Base-by-base conservation (phyloP, 1,140 invertebrate species). In the Mya arenaria region DNA sequence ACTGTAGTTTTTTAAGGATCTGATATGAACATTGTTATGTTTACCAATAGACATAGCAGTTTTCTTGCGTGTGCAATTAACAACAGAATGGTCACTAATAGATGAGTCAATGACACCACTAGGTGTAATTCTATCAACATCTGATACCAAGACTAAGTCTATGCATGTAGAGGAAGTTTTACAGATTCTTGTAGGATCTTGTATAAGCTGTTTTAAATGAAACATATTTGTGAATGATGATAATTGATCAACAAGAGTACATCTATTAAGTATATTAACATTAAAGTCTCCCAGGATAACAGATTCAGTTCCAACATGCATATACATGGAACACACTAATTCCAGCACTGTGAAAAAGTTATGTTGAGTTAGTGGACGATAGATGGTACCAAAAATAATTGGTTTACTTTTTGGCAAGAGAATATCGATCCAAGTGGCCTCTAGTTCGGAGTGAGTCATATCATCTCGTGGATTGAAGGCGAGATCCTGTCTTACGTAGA, bases 1-100 rank as follows among this genome's bases (percentile, higher is more conserved):
- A n/a, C 41, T 72, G 48, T 72, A 72, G 37, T 72, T 74, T 60
- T 60, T 74, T 41, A 37, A 36, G 30, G 36, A 74, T 37, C 34
- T 30, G 2, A 74, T 2, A 25, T 52, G 37, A 39, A 60, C 58
- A 63, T 32, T 62, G 41, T 74, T 41, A 28, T 60, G 56, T 23
- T 23, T 36, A 23, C 71, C 52, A 74, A 39, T 60, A 23, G 52
- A 25, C 15, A 25, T 34, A 37, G 34, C 36, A 10, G 23, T 8
- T 39, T 37, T 36, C 62, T 62, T 60, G 23, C 55, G n/a, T 48
- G 32, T 60, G 15, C 71, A 74, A n/a, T 39, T 41, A 34, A 60
- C 62, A 36, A 62, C 23, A 34, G 4, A 60, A 60, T 60, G 32
- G 25, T 60, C 71, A 74, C 52, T 74, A 25, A 74, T 23, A 74